phyloP scores from a whole-genome alignment of 2,888 invertebrate species.

The Timandra comae region DNA sequence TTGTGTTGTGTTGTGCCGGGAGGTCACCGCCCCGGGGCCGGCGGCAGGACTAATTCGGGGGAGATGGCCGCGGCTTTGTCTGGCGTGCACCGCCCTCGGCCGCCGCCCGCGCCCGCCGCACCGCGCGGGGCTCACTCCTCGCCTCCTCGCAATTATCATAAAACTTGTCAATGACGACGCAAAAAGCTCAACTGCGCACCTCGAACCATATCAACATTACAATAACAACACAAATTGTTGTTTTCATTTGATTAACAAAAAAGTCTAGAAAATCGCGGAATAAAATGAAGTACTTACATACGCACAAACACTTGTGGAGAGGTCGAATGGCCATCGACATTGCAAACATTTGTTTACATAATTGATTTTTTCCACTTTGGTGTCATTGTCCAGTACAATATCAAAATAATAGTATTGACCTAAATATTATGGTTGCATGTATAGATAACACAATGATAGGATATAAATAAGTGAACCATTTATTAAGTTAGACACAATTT shows the following conservation, averaged over 20 bases:
- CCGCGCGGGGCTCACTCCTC: constrained; percentile 18
- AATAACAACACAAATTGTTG: no score
- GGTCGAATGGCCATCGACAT: constrained; percentile 40
- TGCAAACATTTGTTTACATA: constrained; percentile 38
- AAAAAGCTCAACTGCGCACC: constrained; percentile 20
- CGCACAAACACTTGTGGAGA: no score
- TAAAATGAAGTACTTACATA: no score
- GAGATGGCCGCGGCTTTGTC: constrained; percentile 70
- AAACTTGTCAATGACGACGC: constrained; percentile 24
- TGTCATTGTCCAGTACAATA: constrained; percentile 22
- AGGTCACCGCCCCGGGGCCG: constrained; percentile 52
- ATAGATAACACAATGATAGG: no score
- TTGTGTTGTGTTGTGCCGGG: constrained; percentile 35
- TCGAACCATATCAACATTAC: not conserved
- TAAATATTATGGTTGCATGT: no score
- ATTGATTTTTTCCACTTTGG: constrained; percentile 33
- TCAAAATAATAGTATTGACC: no score
- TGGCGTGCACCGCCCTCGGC: constrained; percentile 38
- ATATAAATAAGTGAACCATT: no score
- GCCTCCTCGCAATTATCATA: constrained; percentile 33
- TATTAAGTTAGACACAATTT: no score
- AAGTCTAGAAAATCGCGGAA: no score
- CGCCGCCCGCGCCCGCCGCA: constrained; percentile 33
- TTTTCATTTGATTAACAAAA: no score
- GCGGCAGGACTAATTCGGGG: constrained; percentile 69